Base-by-base conservation (phyloP, 2,797 vertebrate species). In the Danionella dracula region DNA sequence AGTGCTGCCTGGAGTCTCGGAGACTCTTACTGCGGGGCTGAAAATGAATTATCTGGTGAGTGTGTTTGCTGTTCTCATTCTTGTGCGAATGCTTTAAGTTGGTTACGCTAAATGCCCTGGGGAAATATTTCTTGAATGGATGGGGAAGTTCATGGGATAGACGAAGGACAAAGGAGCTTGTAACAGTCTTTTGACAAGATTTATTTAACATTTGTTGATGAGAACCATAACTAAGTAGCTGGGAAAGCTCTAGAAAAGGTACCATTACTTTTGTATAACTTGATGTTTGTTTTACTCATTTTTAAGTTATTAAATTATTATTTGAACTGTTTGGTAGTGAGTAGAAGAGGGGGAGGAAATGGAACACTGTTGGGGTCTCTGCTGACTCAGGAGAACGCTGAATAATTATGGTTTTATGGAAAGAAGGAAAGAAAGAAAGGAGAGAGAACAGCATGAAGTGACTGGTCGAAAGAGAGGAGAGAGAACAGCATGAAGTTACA, bases 311-410 rank as follows among this genome's bases (percentile, higher is more conserved):
- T n/a, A n/a, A n/a, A n/a, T n/a, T n/a, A n/a, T n/a, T n/a, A n/a
- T n/a, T n/a, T n/a, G n/a, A n/a, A n/a, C n/a, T n/a, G n/a, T n/a
- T n/a, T n/a, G n/a, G n/a, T 66, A 53, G 42, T 7, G 44, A 45
- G 23, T 40, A 59, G 41, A 50, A 9, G 62, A 67, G 65, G 45
- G 35, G 27, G 56, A 40, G 23, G 66, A 72, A 67, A 44, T 37
- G 56, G 13, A 49, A 34, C 40, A 21, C 38, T 42, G 21, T 66
- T 61, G 62, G 68, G 35, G 68, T 38, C 78, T 81, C 51, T 86
- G 87, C 85, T 86, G 86, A 88, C 76, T 85, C 82, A 84, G 82
- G 82, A 83, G 76, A 84, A 86, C 78, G 76, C 78, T 45, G 50
- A 77, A 77, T 83, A 81, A 84, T 81, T 76, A 83, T 78, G 79